These are phyloP conservation scores for Torymus texanus DNA, from an alignment of 2,888 invertebrate genomes.

Conservation along the genomic window DNA sequence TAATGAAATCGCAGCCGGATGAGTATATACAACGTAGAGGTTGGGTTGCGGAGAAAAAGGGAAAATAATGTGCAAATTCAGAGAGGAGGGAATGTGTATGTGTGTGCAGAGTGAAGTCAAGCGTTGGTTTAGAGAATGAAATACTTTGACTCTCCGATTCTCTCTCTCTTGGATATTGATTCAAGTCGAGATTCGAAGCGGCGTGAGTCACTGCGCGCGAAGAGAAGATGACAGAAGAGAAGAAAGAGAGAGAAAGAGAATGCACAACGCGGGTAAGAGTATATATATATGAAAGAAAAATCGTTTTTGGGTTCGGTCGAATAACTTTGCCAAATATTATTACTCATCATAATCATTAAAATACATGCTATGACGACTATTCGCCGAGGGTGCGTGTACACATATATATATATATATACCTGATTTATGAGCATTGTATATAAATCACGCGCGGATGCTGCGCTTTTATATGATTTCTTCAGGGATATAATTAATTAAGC, in stretches of 20 bases:
- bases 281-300: slow-evolving; percentile 9
- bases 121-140: slow-evolving; percentile 6
- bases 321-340: no score
- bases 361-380: no score
- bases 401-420: no score
- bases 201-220: slow-evolving; percentile 9
- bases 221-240: not conserved
- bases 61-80: slow-evolving; percentile 25
- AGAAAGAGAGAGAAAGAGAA: not conserved
- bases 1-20: slow-evolving; percentile 41
- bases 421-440: no score
- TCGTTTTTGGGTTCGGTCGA: slow-evolving; percentile 15
- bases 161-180: slow-evolving; percentile 15
- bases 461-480: no score
- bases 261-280: no score
- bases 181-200: not conserved
- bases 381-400: no score
- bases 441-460: no score
- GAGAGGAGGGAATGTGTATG: not conserved
- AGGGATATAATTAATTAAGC: no score
- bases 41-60: not conserved
- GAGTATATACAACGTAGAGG: not conserved
- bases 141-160: slow-evolving; percentile 19
- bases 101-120: not conserved
- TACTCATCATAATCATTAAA: no score